phyloP scores from a whole-genome alignment of 2,113 vertebrate genomes.

The Vulpes lagopus region DNA sequence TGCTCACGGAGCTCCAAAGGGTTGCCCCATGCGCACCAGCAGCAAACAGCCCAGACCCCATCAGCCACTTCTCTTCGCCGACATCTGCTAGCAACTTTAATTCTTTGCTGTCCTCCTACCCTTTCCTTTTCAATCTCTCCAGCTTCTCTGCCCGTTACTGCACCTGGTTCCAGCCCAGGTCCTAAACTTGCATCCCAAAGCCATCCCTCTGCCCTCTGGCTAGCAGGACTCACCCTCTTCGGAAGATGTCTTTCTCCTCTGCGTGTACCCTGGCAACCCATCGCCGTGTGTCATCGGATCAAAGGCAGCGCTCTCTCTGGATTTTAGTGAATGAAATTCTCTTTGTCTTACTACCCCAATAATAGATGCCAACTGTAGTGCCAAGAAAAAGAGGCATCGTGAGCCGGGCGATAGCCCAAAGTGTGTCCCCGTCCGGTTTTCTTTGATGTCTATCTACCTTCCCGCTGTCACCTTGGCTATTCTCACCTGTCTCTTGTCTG shows the following conservation, averaged over 20 bases:
- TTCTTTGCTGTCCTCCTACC: not conserved
- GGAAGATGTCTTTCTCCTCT: not conserved
- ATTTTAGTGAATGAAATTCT: not conserved
- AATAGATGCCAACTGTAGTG: not conserved
- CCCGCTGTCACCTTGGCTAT: not conserved
- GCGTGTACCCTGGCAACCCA: accelerated
- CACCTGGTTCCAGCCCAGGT: not conserved
- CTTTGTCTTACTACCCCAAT: not conserved
- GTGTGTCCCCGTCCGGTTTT: not conserved
- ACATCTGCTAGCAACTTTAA: not conserved
- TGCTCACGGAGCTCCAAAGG: not conserved
- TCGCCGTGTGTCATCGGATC: not conserved
- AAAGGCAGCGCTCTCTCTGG: not conserved
- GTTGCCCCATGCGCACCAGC: accelerated
- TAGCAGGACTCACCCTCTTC: not conserved
- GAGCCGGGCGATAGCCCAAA: not conserved
- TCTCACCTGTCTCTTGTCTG: not conserved
- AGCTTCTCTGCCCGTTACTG: too few relatives aligned
- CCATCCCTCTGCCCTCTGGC: accelerated
- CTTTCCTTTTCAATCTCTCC: not conserved
- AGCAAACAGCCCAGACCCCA: accelerated
- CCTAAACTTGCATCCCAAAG: not conserved
- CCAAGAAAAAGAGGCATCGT: not conserved
- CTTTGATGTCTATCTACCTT: accelerated
- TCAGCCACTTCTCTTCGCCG: not conserved